A percentile compares a stretch with the other conserved stretches of the same genome.
Evolutionary conservation across 2,888 invertebrate genomes (phyloP).

Genomic region (Andrena praecox): DNA sequence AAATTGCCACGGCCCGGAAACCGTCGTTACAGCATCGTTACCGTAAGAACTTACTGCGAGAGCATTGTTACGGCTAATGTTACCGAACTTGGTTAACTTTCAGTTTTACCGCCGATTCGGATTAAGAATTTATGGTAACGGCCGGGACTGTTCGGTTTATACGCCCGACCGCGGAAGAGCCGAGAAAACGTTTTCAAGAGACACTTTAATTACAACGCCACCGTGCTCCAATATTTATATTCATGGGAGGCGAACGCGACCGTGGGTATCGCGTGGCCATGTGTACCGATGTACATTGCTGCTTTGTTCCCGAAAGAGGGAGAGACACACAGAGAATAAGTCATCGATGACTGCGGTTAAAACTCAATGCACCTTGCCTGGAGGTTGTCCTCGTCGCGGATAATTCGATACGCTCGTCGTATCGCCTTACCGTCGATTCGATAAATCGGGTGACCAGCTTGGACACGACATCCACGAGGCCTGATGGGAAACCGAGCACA

Average conservation of each 20-base stretch:
- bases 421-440: slow-evolving; percentile 58
- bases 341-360: slow-evolving; percentile 53
- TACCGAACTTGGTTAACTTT: slow-evolving; percentile 83
- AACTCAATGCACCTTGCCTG: slow-evolving; percentile 43
- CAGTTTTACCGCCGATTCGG: slow-evolving; percentile 84
- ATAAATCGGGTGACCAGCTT: slow-evolving; percentile 45
- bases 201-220: slow-evolving; percentile 67
- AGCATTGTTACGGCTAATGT: slow-evolving; percentile 84
- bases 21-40: slow-evolving; percentile 84
- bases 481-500: slow-evolving; percentile 43
- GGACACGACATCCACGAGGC: slow-evolving; percentile 39
- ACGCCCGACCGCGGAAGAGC: slow-evolving; percentile 52
- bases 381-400: slow-evolving; percentile 37
- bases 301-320: background rate
- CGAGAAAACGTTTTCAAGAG: slow-evolving; percentile 60
- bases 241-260: slow-evolving; percentile 22
- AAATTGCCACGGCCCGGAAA: slow-evolving; percentile 80
- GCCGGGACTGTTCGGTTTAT: slow-evolving; percentile 66
- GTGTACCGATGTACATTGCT: background rate
- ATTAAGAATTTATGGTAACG: slow-evolving; percentile 85
- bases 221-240: slow-evolving; percentile 59
- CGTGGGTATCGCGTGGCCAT: background rate
- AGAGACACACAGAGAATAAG: slow-evolving; percentile 33
- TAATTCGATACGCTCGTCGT: slow-evolving; percentile 55
- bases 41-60: slow-evolving; percentile 82